These are phyloP conservation scores for Nesidiocoris tenuis DNA, from an alignment of 2,888 invertebrate genomes.

Conservation along the genomic window DNA sequence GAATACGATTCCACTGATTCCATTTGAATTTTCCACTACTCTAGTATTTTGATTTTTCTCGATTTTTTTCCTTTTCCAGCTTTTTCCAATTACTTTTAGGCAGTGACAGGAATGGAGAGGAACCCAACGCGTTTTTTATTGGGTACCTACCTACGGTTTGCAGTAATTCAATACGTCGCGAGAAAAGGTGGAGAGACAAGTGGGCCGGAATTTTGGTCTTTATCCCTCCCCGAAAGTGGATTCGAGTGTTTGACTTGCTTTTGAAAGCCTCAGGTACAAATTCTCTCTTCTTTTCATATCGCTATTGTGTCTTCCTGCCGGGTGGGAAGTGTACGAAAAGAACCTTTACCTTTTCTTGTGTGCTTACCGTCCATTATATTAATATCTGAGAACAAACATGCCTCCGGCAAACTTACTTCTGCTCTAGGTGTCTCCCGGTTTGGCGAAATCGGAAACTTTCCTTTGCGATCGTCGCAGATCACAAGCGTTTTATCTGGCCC, in stretches of 20 bases:
- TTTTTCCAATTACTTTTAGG: too few relatives aligned
- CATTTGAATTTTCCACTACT: too few relatives aligned
- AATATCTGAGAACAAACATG: neutral
- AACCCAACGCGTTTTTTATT: too few relatives aligned
- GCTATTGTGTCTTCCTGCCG: neutral
- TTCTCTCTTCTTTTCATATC: neutral
- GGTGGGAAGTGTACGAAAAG: neutral
- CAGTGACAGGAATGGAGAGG: too few relatives aligned
- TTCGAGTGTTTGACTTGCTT: neutral
- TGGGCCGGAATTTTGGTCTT: too few relatives aligned
- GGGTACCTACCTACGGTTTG: too few relatives aligned
- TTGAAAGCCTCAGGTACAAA: neutral
- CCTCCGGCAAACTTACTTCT: neutral
- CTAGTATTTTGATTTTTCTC: too few relatives aligned
- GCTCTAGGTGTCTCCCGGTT: neutral
- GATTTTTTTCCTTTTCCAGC: too few relatives aligned
- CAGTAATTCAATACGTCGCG: too few relatives aligned
- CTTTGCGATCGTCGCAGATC: neutral
- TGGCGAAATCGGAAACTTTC: neutral
- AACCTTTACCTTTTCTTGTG: neutral
- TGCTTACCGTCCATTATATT: neutral
- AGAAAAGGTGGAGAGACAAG: too few relatives aligned
- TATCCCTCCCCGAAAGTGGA: neutral
- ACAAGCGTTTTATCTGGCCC: neutral
- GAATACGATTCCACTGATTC: too few relatives aligned